These are phyloP conservation scores for Plebejus anna DNA, from an alignment of 2,888 invertebrate genomes.

Conservation along the genomic window DNA sequence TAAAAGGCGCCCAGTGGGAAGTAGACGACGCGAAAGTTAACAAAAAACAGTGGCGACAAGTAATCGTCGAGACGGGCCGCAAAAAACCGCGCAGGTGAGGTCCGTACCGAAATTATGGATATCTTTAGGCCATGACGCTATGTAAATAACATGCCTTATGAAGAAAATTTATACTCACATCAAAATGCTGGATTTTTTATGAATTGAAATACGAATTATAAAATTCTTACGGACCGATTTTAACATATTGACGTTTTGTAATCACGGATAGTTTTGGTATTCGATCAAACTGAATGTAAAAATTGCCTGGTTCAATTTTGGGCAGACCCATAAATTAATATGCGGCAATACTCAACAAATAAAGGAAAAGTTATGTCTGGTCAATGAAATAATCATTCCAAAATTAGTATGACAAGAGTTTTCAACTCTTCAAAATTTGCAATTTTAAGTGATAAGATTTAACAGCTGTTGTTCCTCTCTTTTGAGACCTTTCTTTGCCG, in stretches of 20 bases:
- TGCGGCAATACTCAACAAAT: neutral
- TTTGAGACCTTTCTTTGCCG: neutral
- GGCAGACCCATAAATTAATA: constrained; percentile 2
- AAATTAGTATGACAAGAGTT: neutral
- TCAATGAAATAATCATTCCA: neutral
- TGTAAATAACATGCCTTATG: constrained; percentile 37
- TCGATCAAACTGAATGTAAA: neutral
- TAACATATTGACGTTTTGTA: constrained; percentile 19
- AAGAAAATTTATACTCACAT: constrained; percentile 34
- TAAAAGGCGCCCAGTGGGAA: constrained; percentile 41
- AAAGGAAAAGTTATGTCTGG: neutral
- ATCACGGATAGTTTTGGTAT: neutral
- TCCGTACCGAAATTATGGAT: constrained; percentile 38
- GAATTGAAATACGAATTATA: constrained; percentile 7
- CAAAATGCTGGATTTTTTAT: constrained; percentile 29
- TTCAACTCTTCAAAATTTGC: neutral
- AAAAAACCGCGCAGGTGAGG: constrained; percentile 57
- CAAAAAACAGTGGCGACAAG: constrained; percentile 64
- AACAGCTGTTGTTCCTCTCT: neutral
- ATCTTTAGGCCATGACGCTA: constrained; percentile 36
- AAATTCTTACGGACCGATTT: constrained; percentile 14
- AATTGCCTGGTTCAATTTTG: neutral
- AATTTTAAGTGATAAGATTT: neutral
- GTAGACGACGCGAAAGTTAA: constrained; percentile 63
- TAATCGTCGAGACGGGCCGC: constrained; percentile 47